Conservation (phyloP, 2,797 vertebrate species). For the Pachyuromys duprasi region DNA sequence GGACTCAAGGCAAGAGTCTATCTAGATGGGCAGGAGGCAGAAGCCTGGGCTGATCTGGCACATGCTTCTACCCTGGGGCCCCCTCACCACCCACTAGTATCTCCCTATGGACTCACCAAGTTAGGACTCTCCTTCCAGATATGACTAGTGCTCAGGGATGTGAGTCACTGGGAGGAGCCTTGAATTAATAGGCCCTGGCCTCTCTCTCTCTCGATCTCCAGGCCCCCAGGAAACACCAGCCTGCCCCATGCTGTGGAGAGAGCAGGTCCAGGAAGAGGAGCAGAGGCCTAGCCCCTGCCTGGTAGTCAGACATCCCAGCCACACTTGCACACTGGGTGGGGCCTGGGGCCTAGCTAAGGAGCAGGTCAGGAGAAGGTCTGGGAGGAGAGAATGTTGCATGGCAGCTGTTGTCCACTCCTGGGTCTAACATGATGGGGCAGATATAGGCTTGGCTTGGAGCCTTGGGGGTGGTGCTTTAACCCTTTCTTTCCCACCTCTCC, state of each 20-base stretch:
- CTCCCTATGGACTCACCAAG: background rate
- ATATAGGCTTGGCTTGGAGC: background rate
- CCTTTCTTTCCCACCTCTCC: background rate
- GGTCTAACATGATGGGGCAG: background rate
- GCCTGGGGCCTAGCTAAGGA: background rate
- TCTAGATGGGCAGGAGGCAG: background rate
- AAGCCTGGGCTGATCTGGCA: background rate
- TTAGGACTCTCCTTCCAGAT: slow-evolving; percentile 27
- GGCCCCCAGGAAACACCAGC: background rate
- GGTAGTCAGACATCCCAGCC: background rate
- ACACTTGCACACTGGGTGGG: background rate
- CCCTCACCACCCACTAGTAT: background rate
- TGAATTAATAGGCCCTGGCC: background rate
- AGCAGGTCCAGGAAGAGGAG: background rate
- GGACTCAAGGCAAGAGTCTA: background rate
- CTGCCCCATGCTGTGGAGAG: background rate
- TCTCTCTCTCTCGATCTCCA: background rate
- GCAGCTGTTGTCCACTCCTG: background rate
- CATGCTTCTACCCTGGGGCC: background rate
- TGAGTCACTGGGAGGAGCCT: slow-evolving; percentile 16
- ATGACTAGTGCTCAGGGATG: background rate
- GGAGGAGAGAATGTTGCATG: background rate
- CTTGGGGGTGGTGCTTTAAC: background rate
- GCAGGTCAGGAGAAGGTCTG: background rate
- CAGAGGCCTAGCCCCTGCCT: background rate